phyloP scores from a whole-genome alignment of 2,888 invertebrate genomes.

The Dolomedes plantarius region DNA sequence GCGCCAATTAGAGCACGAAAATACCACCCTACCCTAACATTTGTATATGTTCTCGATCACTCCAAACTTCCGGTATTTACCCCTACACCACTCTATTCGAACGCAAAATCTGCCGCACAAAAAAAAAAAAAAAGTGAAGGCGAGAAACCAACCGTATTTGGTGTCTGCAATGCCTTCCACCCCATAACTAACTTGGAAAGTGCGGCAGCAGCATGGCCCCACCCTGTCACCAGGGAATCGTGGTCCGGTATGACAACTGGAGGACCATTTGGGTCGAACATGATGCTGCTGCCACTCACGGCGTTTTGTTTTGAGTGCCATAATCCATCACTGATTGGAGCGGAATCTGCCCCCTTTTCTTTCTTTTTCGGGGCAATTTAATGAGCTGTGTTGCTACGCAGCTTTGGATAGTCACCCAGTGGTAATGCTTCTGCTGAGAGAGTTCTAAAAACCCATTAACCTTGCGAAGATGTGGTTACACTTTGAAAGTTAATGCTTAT shows the following conservation, averaged over 20 bases:
- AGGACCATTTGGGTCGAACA: slow-evolving; percentile 13
- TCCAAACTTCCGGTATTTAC: slow-evolving; percentile 8
- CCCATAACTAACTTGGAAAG: background rate
- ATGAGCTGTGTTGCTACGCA: no score
- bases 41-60: background rate
- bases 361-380: background rate
- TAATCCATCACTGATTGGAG: background rate
- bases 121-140: background rate
- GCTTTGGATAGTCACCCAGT: background rate
- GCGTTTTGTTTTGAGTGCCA: background rate
- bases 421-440: background rate
- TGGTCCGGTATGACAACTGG: background rate
- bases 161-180: background rate
- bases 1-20: background rate
- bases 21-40: background rate
- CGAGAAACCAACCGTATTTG: background rate
- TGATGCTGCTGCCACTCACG: background rate
- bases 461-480: background rate
- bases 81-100: background rate
- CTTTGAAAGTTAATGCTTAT: no score
- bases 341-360: background rate
- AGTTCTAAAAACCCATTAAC: background rate
- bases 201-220: background rate
- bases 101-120: background rate
- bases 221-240: background rate